Evolutionary conservation across 2,113 vertebrate genomes (phyloP).

Genomic region (Pteronura brasiliensis): DNA sequence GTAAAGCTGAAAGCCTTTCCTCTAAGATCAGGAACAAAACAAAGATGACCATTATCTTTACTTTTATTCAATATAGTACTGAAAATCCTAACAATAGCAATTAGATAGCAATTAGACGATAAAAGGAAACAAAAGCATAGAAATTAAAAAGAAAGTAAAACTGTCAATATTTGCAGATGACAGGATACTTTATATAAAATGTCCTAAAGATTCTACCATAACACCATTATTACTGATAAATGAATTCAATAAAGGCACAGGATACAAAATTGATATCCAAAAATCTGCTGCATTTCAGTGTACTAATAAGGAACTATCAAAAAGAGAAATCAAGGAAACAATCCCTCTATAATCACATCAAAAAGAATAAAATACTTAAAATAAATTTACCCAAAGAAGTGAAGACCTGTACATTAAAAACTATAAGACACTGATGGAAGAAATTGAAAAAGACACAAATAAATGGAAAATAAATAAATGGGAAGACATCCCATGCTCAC

Average conservation of each 20-base stretch:
- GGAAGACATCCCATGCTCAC: neutral
- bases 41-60: neutral
- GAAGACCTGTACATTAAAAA: neutral
- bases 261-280: neutral
- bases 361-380: neutral
- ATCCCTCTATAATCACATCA: neutral
- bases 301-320: neutral
- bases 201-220: neutral
- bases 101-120: neutral
- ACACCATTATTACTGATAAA: neutral
- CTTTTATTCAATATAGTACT: neutral
- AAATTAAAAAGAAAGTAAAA: neutral
- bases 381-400: neutral
- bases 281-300: neutral
- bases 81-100: neutral
- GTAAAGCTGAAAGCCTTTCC: neutral
- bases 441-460: neutral
- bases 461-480: neutral
- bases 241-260: neutral
- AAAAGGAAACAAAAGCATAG: neutral
- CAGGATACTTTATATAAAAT: neutral
- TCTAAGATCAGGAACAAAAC: neutral
- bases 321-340: neutral
- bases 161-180: neutral
- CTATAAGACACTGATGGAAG: neutral